phyloP scores from a whole-genome alignment of 2,797 vertebrate species.

The Chiloscyllium punctatum region DNA sequence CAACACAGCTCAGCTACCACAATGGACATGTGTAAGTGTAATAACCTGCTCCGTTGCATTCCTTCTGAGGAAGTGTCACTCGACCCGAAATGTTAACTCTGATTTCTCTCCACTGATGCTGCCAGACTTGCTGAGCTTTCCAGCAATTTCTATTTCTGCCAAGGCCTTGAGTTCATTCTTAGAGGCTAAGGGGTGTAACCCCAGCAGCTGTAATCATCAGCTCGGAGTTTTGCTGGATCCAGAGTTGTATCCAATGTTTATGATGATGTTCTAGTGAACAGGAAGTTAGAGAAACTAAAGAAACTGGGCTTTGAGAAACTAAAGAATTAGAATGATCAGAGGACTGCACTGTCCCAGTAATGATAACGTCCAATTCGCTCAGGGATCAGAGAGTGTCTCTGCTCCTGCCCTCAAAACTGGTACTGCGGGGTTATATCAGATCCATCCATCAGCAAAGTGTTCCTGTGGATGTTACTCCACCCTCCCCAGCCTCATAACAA shows the following conservation, averaged over 20 bases:
- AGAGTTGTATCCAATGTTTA: conserved; percentile 51
- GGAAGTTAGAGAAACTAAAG: conserved; percentile 55
- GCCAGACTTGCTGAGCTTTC: too few relatives aligned
- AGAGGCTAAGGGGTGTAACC: conserved; percentile 37
- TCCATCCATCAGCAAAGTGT: not conserved
- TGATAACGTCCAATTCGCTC: conserved; percentile 54
- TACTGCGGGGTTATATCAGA: not conserved
- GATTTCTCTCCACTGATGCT: too few relatives aligned
- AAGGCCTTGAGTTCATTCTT: conserved; percentile 28
- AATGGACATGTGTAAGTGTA: not conserved
- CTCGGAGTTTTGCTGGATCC: conserved; percentile 58
- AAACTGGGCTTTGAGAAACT: conserved; percentile 70
- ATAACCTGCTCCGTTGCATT: not conserved
- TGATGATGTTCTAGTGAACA: conserved; percentile 63
- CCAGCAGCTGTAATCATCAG: not conserved
- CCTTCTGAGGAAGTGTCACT: too few relatives aligned
- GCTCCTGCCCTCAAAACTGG: not conserved
- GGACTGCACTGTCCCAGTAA: conserved; percentile 60
- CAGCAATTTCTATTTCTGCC: not conserved
- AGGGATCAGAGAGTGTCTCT: not conserved
- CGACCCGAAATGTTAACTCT: too few relatives aligned
- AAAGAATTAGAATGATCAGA: conserved; percentile 55
- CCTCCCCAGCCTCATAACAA: not conserved
- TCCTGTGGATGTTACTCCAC: not conserved
- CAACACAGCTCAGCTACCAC: not conserved